phyloP scores from a whole-genome alignment of 1,140 invertebrate genomes.

The Drosophila sturtevanti region DNA sequence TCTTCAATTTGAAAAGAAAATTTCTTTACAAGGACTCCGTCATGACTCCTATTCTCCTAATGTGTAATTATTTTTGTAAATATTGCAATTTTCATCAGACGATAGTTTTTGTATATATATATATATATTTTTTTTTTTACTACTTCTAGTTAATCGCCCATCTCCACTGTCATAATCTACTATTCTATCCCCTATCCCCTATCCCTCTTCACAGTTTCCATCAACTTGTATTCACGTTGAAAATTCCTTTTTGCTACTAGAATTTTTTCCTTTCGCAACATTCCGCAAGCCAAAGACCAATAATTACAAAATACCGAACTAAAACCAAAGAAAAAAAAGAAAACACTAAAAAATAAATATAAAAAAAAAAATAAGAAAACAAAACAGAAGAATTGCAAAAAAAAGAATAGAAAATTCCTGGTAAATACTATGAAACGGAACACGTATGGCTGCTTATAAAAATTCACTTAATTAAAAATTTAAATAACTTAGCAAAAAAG shows the following conservation, averaged over 20 bases:
- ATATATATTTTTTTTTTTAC: no score
- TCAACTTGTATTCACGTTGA: slow-evolving; percentile 39
- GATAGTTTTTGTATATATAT: no score
- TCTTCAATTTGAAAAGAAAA: no score
- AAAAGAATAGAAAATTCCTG: background rate
- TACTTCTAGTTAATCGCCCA: no score
- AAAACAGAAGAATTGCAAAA: background rate
- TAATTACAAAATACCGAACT: slow-evolving; percentile 64
- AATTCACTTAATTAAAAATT: background rate
- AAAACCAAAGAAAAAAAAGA: background rate
- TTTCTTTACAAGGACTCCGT: no score
- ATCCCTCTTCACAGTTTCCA: background rate
- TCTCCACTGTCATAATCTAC: no score
- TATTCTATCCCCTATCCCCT: no score
- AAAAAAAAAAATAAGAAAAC: background rate
- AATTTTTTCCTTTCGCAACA: slow-evolving; percentile 27
- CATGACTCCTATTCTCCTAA: no score
- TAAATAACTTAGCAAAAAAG: background rate
- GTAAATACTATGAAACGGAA: no score
- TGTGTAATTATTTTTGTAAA: no score
- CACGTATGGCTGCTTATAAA: no score
- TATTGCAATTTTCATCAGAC: no score
- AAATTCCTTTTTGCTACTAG: slow-evolving; percentile 35
- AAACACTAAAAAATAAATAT: background rate
- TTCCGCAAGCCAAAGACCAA: slow-evolving; percentile 35